Evolutionary conservation across 2,888 invertebrate genomes (phyloP).

Genomic region (Lepas anatifera): DNA sequence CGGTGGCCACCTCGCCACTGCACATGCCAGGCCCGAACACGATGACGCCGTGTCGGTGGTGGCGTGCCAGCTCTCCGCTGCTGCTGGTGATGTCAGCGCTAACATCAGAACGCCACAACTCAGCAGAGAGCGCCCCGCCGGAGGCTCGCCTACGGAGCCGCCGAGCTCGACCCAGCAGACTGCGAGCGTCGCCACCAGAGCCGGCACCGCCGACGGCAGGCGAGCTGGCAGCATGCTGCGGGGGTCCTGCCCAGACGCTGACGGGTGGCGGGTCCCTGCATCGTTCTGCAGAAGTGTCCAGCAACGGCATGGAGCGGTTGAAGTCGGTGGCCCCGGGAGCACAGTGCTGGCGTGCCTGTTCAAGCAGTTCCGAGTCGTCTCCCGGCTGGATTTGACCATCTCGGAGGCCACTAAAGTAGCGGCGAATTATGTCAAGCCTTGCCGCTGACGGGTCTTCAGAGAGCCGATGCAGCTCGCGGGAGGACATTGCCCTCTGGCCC

Average conservation of each 20-base stretch:
- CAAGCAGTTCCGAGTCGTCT: not conserved
- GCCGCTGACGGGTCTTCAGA: not conserved
- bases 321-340: not conserved
- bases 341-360: too few species aligned
- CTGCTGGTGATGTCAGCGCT: not conserved
- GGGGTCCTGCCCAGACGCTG: not conserved
- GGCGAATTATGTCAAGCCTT: not conserved
- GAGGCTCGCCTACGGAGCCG: not conserved
- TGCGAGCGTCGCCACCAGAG: not conserved
- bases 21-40: slow-evolving; percentile 1
- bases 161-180: not conserved
- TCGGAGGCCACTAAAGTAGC: not conserved
- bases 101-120: not conserved
- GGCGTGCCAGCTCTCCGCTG: not conserved
- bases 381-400: not conserved
- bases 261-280: not conserved
- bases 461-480: not conserved
- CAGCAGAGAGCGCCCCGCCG: not conserved
- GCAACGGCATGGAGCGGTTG: not conserved
- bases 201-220: not conserved
- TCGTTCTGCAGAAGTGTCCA: not conserved
- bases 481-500: not conserved
- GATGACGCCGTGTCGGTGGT: not conserved
- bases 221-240: not conserved
- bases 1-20: not conserved